Percentiles rank a stretch among this genome's conserved stretches.
Evolutionary conservation across 2,888 invertebrate species (phyloP).

Genomic region (Campoplex nolae): DNA sequence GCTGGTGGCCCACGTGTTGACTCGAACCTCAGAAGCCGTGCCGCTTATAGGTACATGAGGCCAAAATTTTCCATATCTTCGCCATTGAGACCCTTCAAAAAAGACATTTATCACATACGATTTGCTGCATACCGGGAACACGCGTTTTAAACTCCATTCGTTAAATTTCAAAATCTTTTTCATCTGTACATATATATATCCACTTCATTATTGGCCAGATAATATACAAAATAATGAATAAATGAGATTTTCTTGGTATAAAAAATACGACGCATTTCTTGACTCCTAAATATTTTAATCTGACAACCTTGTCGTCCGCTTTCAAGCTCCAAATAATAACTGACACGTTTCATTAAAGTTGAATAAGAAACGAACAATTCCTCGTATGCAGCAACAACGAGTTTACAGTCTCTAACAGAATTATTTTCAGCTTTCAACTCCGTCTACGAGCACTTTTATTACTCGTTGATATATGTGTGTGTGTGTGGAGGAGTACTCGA

Average conservation of each 20-base stretch:
- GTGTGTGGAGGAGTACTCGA: background rate
- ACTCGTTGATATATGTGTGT: background rate
- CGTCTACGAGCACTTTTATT: conserved; percentile 15
- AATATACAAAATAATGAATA: background rate
- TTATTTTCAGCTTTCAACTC: conserved; percentile 50
- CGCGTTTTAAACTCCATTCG: conserved; percentile 12
- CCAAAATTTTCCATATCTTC: conserved; percentile 75
- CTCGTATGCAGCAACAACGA: conserved; percentile 38
- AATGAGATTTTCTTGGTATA: background rate
- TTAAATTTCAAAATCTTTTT: background rate
- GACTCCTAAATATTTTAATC: background rate
- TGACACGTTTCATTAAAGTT: too few species aligned
- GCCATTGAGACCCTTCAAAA: conserved; percentile 61
- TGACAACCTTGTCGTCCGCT: background rate
- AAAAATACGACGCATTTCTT: background rate
- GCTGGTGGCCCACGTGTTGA: conserved; percentile 99
- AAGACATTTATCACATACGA: background rate
- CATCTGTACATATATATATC: background rate
- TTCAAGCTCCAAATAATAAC: background rate
- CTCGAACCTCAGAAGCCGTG: conserved; percentile 99
- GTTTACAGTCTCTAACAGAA: conserved; percentile 50
- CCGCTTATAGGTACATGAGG: conserved; percentile 95
- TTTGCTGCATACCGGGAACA: conserved; percentile 53
- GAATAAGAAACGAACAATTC: background rate
- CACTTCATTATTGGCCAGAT: background rate